Evolutionary conservation across 2,797 vertebrate species (phyloP).

Genomic region (Holocentrus rufus): DNA sequence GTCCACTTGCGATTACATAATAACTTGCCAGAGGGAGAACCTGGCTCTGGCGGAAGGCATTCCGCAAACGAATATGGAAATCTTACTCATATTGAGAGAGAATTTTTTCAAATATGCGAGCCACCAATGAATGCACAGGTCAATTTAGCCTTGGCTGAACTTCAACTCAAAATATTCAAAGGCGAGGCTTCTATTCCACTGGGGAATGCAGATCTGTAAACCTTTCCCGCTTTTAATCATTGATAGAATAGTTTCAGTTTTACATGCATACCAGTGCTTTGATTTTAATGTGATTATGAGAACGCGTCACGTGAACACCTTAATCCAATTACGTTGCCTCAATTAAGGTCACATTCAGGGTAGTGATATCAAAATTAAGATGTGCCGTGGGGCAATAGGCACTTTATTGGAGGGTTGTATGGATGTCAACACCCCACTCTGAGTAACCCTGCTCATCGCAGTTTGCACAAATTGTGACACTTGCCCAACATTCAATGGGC

Average conservation of each 20-base stretch:
- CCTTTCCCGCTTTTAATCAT: too few species aligned
- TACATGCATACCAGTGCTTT: constrained; percentile 46
- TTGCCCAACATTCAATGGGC: constrained; percentile 32
- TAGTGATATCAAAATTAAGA: constrained; percentile 35
- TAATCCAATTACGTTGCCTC: constrained; percentile 63
- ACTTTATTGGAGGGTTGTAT: constrained; percentile 37
- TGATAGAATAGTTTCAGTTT: not conserved
- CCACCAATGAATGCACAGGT: not conserved
- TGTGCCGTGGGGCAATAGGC: not conserved
- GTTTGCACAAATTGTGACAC: constrained; percentile 41
- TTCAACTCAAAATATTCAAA: not conserved
- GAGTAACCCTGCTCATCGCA: constrained; percentile 18
- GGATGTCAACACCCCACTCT: constrained; percentile 10
- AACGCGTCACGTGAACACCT: constrained; percentile 49
- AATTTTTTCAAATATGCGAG: not conserved
- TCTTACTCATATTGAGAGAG: too few species aligned
- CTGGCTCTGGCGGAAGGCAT: constrained; percentile 42
- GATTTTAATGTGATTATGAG: constrained; percentile 69
- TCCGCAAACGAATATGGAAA: constrained; percentile 23
- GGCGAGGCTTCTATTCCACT: too few species aligned
- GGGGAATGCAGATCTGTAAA: too few species aligned
- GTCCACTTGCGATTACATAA: constrained; percentile 66
- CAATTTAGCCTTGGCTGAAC: not conserved
- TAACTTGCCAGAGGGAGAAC: constrained; percentile 60
- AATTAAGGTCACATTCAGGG: constrained; percentile 57